Base-by-base conservation (phyloP, 2,888 invertebrate species). In the Epinotia brunnichana region DNA sequence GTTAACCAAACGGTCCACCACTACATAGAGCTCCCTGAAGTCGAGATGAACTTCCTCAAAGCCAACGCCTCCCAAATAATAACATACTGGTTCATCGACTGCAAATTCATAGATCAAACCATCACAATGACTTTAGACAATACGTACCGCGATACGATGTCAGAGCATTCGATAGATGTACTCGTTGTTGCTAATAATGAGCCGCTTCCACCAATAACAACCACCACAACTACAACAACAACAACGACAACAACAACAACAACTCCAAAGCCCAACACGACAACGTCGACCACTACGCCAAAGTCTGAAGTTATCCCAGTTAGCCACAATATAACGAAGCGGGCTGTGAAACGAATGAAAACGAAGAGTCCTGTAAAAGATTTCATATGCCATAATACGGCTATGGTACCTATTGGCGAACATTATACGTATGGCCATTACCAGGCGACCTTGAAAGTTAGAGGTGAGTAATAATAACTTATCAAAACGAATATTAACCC, bases 71-170 rank as follows among this genome's bases (percentile, higher is more conserved):
- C 92, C 1, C 82, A 85, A 7, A 89, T 96, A 15, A 85, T 94
- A 35, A 95, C 96, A 0, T 96, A 95, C 85, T 97, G 97, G 97
- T 97, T 97, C 81, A 94, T 96, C 74, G 96, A 97, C 85, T 97
- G 97, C 82, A 88, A 93, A 67, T 95, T 95, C 80, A 92, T 95
- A 67, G 96, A 96, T 51, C 90, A 94, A 75, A 95, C 95, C 0
- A 89, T 92, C 68, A 94, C 95, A 80, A 94, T 95, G 57, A 88
- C 92, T 11, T 95, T 96, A 75, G 87, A 90, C 66, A 95, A 95
- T 79, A 95, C 95, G 74, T 97, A 96, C 82, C 91, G 94, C 0
- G 92, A 94, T 79, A 90, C 94, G 4, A 95, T 95, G 84, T 85
- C 89, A 71, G 89, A 91, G 48, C 95, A 96, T 83, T 88, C 92